These are phyloP conservation scores for Lacerta bilineata DNA, from an alignment of 2,797 vertebrate genomes.

Conservation along the genomic window DNA sequence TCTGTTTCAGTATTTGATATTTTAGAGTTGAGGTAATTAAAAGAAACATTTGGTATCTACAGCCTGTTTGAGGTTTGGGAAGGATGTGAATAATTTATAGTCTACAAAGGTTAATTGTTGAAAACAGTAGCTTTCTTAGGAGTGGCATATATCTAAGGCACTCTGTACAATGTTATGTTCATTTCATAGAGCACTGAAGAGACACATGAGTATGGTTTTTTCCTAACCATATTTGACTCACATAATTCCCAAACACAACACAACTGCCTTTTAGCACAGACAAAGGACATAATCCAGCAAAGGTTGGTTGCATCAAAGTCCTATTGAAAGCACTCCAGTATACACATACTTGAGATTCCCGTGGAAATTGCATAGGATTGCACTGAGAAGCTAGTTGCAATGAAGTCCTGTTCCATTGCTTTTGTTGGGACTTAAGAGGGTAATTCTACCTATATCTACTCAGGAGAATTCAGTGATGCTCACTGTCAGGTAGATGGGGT, in stretches of 20 bases:
- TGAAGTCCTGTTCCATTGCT: neutral
- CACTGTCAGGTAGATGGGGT: too few species aligned
- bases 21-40: conserved; percentile 27
- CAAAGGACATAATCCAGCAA: neutral
- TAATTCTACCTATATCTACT: too few species aligned
- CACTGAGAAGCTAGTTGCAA: neutral
- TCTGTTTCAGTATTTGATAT: conserved; percentile 5
- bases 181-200: neutral
- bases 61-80: neutral
- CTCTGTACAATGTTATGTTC: neutral
- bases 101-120: conserved; percentile 34
- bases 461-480: too few species aligned
- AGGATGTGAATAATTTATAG: conserved; percentile 5
- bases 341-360: too few species aligned
- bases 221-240: neutral
- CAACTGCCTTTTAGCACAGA: neutral
- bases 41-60: neutral
- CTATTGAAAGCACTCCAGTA: neutral
- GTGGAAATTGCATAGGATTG: neutral
- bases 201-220: neutral
- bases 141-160: neutral
- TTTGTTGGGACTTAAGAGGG: neutral
- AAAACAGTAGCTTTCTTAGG: neutral
- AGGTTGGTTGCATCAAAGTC: neutral
- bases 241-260: neutral